Evolutionary conservation across 2,113 vertebrate species (phyloP).

Genomic region (Corythoichthys intestinalis): DNA sequence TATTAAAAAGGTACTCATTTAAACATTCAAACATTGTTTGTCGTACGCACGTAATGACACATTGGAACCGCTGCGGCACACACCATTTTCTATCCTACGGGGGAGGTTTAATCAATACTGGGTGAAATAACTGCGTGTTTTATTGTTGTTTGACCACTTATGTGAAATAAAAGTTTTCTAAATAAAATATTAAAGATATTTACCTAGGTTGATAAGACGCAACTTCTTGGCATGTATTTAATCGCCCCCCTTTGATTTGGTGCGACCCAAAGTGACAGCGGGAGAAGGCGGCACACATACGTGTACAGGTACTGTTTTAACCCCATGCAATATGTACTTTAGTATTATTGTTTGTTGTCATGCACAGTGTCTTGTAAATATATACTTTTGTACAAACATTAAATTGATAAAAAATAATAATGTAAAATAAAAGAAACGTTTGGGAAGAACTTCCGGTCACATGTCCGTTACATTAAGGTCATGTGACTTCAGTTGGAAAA

Average conservation of each 20-base stretch:
- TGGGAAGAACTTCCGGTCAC: constrained; percentile 43
- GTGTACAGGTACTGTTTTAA: too few species aligned
- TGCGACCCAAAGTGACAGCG: constrained; percentile 40
- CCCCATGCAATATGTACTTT: too few species aligned
- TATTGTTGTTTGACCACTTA: background rate
- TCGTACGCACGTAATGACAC: too few species aligned
- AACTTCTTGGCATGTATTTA: background rate
- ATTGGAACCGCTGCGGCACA: constrained; percentile 61
- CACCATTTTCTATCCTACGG: constrained; percentile 41
- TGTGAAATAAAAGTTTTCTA: background rate
- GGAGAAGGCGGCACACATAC: constrained; percentile 20
- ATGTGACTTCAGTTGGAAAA: constrained; percentile 57
- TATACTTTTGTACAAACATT: background rate
- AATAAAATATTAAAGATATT: background rate
- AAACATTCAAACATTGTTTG: too few species aligned
- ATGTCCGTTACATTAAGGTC: constrained; percentile 38
- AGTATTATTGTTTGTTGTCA: background rate
- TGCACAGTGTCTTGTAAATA: background rate
- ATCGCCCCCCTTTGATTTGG: constrained; percentile 8
- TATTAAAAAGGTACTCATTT: background rate
- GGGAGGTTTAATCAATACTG: background rate
- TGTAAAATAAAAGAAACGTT: background rate
- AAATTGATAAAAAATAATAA: background rate
- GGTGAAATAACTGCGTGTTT: background rate
- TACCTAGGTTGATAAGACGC: background rate